Percentiles rank a stretch among this genome's conserved stretches.
Conservation (phyloP, 2,888 invertebrate genomes). For the Listrodromus nycthemerus region DNA sequence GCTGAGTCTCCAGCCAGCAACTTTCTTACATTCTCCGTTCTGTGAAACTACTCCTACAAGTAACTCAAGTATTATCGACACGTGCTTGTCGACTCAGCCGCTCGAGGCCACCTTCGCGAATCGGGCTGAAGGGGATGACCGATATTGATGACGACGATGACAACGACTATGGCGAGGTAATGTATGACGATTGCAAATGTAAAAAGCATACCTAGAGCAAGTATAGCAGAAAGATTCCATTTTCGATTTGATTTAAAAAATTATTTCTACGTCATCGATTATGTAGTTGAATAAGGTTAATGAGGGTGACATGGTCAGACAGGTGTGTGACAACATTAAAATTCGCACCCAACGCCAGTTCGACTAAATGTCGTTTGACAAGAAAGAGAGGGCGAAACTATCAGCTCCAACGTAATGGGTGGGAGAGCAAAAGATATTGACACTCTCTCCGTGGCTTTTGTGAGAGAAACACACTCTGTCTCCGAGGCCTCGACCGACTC, state of each 20-base stretch:
- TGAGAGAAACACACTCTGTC: too few species aligned
- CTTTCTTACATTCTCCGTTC: constrained; percentile 40
- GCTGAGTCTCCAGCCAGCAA: constrained; percentile 39
- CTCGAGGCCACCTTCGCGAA: constrained; percentile 50
- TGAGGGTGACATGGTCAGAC: too few species aligned
- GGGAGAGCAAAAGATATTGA: too few species aligned
- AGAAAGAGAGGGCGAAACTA: too few species aligned
- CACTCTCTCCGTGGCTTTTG: too few species aligned
- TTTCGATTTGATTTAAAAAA: background rate
- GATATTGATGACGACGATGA: constrained; percentile 55
- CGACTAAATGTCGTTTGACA: too few species aligned
- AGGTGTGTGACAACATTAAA: too few species aligned
- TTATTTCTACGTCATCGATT: too few species aligned
- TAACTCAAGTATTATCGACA: constrained; percentile 66
- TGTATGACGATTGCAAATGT: constrained; percentile 37
- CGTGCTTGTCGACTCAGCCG: constrained; percentile 58
- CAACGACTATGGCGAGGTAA: constrained; percentile 20
- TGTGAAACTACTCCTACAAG: constrained; percentile 35
- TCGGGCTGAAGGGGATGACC: constrained; percentile 51
- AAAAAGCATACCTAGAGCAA: background rate
- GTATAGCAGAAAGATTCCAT: background rate
- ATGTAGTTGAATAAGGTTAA: too few species aligned
- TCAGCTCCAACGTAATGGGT: too few species aligned
- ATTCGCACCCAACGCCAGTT: too few species aligned
- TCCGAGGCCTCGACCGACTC: too few species aligned